Conservation (phyloP, 2,797 vertebrate genomes). For the Acridotheres tristis region DNA sequence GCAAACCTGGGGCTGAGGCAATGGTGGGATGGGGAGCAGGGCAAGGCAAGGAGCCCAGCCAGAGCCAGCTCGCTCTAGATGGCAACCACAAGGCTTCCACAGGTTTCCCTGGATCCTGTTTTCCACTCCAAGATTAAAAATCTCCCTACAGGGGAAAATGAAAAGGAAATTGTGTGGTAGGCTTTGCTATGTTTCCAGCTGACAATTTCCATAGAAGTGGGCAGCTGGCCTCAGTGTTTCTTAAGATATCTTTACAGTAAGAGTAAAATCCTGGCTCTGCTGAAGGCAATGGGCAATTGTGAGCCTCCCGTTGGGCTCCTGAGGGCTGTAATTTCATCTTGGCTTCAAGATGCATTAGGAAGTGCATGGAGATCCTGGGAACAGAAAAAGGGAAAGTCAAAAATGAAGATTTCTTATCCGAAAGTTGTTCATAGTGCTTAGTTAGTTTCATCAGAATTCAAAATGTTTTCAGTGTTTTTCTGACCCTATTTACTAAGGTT, state of each 20-base stretch:
- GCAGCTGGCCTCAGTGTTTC: not conserved
- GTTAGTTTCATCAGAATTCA: not conserved
- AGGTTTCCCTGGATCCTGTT: constrained; percentile 2
- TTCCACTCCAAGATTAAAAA: constrained; percentile 26
- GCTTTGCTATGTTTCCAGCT: constrained; percentile 39
- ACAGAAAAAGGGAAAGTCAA: not conserved
- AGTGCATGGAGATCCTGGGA: not conserved
- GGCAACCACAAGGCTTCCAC: not conserved
- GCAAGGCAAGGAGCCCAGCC: not conserved
- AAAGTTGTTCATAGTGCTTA: not conserved
- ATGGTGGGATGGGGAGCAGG: not conserved
- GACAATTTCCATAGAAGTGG: constrained; percentile 24
- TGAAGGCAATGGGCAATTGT: not conserved
- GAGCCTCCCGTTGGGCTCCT: not conserved
- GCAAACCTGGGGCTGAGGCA: not conserved
- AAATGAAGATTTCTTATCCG: not conserved
- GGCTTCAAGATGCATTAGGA: not conserved
- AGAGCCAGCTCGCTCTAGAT: not conserved
- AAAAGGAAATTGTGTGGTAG: constrained; percentile 36
- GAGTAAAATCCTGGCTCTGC: not conserved
- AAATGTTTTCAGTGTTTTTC: not conserved
- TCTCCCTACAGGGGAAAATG: not conserved
- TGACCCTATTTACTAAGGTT: not conserved
- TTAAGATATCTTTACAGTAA: not conserved
- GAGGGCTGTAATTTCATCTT: constrained; percentile 14